Conservation (phyloP, 2,888 invertebrate species). For the Strigamia transsilvanica region DNA sequence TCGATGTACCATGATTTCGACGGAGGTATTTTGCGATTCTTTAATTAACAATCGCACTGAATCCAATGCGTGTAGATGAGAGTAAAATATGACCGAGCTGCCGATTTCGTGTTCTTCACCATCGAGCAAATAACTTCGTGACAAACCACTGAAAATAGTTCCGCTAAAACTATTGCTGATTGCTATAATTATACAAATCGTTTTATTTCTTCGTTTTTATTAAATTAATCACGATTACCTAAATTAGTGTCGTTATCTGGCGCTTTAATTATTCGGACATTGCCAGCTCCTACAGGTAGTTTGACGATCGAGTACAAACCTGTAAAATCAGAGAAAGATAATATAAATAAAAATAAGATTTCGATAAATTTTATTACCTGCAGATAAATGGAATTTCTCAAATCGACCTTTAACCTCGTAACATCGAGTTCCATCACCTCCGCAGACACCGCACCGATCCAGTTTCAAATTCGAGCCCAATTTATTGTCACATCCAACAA, state of each 20-base stretch:
- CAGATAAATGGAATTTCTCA: neutral
- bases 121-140: neutral
- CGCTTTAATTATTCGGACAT: neutral
- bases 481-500: neutral
- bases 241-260: neutral
- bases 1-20: neutral
- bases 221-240: neutral
- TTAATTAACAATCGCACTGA: neutral
- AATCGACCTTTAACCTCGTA: neutral
- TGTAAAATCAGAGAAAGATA: neutral
- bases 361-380: neutral
- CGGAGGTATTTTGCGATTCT: neutral
- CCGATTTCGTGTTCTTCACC: slow-evolving; percentile 13
- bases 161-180: neutral
- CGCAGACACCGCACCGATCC: slow-evolving; percentile 68
- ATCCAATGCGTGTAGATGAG: neutral
- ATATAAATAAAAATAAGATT: neutral
- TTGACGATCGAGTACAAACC: slow-evolving; percentile 7
- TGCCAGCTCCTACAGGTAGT: neutral
- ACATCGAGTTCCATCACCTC: slow-evolving; percentile 59
- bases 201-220: neutral
- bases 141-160: slow-evolving; percentile 1
- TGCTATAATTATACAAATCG: neutral
- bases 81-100: neutral
- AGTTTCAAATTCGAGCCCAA: neutral